Conservation (phyloP, 1,140 invertebrate genomes). For the Papilio dardanus region DNA sequence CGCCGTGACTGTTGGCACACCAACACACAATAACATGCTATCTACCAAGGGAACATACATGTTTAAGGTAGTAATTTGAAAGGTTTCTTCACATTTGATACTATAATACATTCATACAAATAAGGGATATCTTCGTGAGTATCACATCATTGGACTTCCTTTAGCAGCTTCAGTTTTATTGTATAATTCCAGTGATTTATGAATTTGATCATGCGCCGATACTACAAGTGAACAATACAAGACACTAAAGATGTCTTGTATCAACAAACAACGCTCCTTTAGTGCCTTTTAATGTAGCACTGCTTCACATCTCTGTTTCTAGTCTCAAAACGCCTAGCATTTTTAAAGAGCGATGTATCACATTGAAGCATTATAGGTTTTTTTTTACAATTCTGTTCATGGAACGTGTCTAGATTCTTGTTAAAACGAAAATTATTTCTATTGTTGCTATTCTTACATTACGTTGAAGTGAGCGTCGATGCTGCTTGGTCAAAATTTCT, state of each 20-base stretch:
- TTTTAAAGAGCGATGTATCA: slow-evolving; percentile 3
- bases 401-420: too few species aligned
- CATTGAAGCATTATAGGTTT: background rate
- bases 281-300: background rate
- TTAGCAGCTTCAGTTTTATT: too few species aligned
- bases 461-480: too few species aligned
- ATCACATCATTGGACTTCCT: too few species aligned
- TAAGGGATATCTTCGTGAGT: too few species aligned
- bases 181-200: background rate
- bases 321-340: background rate
- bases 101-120: too few species aligned
- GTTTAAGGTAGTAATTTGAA: too few species aligned
- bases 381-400: too few species aligned
- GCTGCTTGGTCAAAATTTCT: too few species aligned
- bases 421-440: too few species aligned
- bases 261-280: background rate
- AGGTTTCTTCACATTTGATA: too few species aligned
- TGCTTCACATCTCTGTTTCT: background rate
- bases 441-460: too few species aligned
- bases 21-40: slow-evolving; percentile 39
- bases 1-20: slow-evolving; percentile 92
- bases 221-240: background rate
- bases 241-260: background rate
- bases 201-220: background rate
- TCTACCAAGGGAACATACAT: background rate